Evolutionary conservation across 2,888 invertebrate species (phyloP).

Genomic region (Gandaritis pyraliata): DNA sequence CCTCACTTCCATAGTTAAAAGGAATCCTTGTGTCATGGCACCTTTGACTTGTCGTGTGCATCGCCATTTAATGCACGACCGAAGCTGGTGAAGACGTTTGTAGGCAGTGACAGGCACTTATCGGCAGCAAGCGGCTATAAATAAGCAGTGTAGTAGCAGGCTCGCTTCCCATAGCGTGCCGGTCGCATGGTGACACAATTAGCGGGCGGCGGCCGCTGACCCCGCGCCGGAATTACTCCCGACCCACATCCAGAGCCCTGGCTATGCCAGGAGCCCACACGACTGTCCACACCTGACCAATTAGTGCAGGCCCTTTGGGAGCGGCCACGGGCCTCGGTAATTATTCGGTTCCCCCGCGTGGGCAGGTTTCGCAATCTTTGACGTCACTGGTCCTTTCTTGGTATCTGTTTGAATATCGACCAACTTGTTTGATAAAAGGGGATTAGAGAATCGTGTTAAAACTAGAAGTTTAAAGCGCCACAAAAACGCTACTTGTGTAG

Average conservation of each 20-base stretch:
- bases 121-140: constrained; percentile 11
- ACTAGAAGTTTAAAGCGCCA: too few species aligned
- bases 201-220: constrained; percentile 56
- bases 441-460: neutral
- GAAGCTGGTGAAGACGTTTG: neutral
- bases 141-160: constrained; percentile 10
- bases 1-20: neutral
- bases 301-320: constrained; percentile 6
- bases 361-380: constrained; percentile 1
- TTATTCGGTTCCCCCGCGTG: constrained; percentile 1
- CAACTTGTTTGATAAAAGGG: neutral
- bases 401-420: neutral
- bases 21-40: neutral
- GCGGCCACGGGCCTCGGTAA: neutral
- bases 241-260: constrained; percentile 54
- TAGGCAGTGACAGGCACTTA: neutral
- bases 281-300: constrained; percentile 4
- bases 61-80: neutral
- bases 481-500: too few species aligned
- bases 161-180: constrained; percentile 28
- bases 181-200: constrained; percentile 59
- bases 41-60: neutral
- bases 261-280: constrained; percentile 14
- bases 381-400: neutral
- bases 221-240: constrained; percentile 74